Evolutionary conservation across 2,888 invertebrate genomes (phyloP).

Genomic region (Mimas tiliae): DNA sequence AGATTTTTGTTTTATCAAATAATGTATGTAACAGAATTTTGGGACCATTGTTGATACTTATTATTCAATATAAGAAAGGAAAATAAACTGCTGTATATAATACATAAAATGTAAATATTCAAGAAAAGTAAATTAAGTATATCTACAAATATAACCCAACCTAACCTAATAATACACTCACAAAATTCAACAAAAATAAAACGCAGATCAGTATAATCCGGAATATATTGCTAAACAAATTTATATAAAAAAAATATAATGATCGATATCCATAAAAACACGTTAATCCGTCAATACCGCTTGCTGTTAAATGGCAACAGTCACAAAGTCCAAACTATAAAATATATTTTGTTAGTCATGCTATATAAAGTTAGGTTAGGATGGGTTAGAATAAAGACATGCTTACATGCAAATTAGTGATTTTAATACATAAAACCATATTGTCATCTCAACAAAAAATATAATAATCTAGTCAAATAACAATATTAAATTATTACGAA

Average conservation of each 20-base stretch:
- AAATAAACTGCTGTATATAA: neutral
- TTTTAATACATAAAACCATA: neutral
- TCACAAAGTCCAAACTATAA: too few species aligned
- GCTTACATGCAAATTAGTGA: conserved; percentile 8
- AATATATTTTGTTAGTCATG: neutral
- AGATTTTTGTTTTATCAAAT: neutral
- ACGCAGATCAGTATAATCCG: too few species aligned
- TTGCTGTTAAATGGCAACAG: too few species aligned
- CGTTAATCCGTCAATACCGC: too few species aligned
- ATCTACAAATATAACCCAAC: neutral
- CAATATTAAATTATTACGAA: too few species aligned
- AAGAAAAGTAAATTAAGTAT: neutral
- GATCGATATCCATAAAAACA: too few species aligned
- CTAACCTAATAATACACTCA: neutral
- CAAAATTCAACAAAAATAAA: too few species aligned
- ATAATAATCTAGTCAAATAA: neutral
- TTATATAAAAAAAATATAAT: too few species aligned
- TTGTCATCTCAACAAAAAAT: neutral
- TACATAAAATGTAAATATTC: neutral
- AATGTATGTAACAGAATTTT: neutral
- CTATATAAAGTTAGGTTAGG: neutral
- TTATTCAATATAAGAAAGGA: neutral
- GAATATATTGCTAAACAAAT: neutral
- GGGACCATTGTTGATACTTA: neutral
- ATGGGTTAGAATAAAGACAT: conserved; percentile 13